Percentiles rank a stretch among this genome's conserved stretches.
phyloP scores from a whole-genome alignment of 1,140 invertebrate species.

The Drosophila teissieri region DNA sequence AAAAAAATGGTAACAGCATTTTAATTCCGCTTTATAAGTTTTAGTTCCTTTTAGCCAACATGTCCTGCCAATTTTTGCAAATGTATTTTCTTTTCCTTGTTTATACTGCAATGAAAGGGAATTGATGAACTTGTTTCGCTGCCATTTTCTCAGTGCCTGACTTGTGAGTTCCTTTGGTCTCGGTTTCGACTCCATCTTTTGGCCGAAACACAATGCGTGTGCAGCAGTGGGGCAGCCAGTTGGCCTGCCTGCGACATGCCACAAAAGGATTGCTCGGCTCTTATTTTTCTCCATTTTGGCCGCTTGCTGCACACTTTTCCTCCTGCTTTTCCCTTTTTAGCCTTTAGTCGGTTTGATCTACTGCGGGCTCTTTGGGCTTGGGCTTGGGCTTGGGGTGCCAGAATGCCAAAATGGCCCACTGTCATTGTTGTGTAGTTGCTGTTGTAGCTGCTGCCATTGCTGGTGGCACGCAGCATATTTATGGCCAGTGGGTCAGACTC shows the following conservation, averaged over 20 bases:
- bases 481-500: slow-evolving; percentile 74
- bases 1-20: background rate
- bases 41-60: no score
- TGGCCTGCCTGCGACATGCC: slow-evolving; percentile 58
- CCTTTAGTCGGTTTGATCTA: slow-evolving; percentile 64
- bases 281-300: slow-evolving; percentile 28
- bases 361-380: slow-evolving; percentile 15
- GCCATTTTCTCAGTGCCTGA: slow-evolving; percentile 2
- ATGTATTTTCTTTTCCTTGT: no score
- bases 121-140: background rate
- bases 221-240: slow-evolving; percentile 31
- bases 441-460: slow-evolving; percentile 25
- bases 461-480: slow-evolving; percentile 77
- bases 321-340: slow-evolving; percentile 15
- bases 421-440: slow-evolving; percentile 25
- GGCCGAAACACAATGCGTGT: slow-evolving; percentile 54
- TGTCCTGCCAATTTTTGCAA: no score
- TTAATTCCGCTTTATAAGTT: no score
- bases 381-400: slow-evolving; percentile 14
- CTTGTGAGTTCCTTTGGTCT: slow-evolving; percentile 18
- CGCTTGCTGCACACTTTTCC: slow-evolving; percentile 11
- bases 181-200: slow-evolving; percentile 30
- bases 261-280: slow-evolving; percentile 58
- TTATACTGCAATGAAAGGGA: no score
- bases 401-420: slow-evolving; percentile 34